Evolutionary conservation across 1,140 invertebrate species (phyloP).

Genomic region (Druon quercuslanigerum): DNA sequence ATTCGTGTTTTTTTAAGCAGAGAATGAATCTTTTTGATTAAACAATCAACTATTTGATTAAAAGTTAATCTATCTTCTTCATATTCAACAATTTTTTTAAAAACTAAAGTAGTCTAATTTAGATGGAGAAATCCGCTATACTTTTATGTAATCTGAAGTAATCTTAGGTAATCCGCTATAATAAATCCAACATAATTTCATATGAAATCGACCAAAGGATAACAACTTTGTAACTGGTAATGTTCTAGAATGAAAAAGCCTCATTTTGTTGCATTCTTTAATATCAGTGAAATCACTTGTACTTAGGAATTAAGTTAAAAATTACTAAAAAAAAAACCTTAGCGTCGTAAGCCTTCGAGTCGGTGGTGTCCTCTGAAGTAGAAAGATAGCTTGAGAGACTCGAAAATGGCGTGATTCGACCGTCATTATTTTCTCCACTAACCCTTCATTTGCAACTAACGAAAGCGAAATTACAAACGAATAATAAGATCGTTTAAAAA

Average conservation of each 20-base stretch:
- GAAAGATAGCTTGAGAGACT: constrained; percentile 2
- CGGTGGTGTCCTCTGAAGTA: neutral
- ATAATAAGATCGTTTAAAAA: constrained; percentile 43
- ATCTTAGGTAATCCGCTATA: too few relatives aligned
- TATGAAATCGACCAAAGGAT: neutral
- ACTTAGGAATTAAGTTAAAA: constrained; percentile 43
- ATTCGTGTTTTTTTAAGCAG: too few relatives aligned
- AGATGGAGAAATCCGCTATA: too few relatives aligned
- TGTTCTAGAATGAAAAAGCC: neutral
- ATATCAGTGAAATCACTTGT: constrained; percentile 34
- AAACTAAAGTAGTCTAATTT: too few relatives aligned
- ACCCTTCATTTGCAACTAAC: neutral
- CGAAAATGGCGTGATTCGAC: constrained; percentile 15
- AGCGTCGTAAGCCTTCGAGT: constrained; percentile 18
- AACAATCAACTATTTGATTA: too few relatives aligned
- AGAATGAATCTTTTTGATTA: too few relatives aligned
- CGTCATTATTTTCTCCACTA: neutral
- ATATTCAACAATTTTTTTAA: too few relatives aligned
- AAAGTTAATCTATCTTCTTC: too few relatives aligned
- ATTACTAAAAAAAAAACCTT: constrained; percentile 24
- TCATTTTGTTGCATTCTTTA: constrained; percentile 39
- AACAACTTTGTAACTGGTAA: neutral
- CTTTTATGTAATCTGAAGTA: too few relatives aligned
- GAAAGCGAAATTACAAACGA: constrained; percentile 30
- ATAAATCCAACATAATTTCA: too few relatives aligned